Conservation (phyloP, 2,888 invertebrate species). For the Erebia ligea region DNA sequence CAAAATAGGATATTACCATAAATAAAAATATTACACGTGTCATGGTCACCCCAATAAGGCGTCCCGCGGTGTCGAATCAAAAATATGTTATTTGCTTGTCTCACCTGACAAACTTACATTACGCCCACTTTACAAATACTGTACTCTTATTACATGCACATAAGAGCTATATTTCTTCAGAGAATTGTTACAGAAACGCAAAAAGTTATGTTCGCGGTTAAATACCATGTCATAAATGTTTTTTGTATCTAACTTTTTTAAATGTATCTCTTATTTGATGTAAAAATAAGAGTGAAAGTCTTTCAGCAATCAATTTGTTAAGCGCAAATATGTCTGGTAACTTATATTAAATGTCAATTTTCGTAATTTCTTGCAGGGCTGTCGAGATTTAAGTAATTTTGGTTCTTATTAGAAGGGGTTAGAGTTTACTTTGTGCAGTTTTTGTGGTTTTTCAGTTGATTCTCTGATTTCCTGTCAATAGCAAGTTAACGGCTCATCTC, state of each 20-base stretch:
- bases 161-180: slow-evolving; percentile 14
- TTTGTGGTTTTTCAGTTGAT: too few species aligned
- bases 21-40: not conserved
- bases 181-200: not conserved
- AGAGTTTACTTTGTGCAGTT: too few species aligned
- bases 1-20: slow-evolving; percentile 21
- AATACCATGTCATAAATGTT: slow-evolving; percentile 3
- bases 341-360: too few species aligned
- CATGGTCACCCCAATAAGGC: slow-evolving; percentile 25
- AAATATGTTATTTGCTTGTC: slow-evolving; percentile 37
- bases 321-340: not conserved
- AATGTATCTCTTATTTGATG: not conserved
- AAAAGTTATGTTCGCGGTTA: slow-evolving; percentile 7
- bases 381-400: too few species aligned
- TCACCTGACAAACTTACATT: slow-evolving; percentile 3
- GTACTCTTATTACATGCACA: not conserved
- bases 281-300: not conserved
- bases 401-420: too few species aligned
- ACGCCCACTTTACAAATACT: not conserved
- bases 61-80: slow-evolving; percentile 39
- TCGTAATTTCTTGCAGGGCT: too few species aligned
- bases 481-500: too few species aligned
- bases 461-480: too few species aligned
- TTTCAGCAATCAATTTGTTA: not conserved
- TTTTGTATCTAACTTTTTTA: not conserved